Evolutionary conservation across 2,113 vertebrate species (phyloP), one percentile per base, ranked within the genome.

Genomic region (Lycocorax pyrrhopterus): DNA sequence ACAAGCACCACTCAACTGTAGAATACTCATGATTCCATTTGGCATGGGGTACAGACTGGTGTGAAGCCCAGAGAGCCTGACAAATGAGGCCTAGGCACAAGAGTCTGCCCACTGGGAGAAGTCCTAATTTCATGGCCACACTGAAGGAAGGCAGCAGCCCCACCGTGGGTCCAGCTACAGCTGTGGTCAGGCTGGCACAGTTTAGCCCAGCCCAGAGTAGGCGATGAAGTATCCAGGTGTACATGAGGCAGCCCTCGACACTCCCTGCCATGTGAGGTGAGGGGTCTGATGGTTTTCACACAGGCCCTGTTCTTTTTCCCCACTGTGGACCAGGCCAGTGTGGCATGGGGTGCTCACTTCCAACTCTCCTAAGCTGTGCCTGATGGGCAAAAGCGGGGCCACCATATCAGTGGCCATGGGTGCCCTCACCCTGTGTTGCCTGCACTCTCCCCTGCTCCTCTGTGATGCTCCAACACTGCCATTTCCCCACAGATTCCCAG

Each of bases 1-100:
- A 80, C 1, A 9, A 87, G 49, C n/a, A 20, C 16, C 0, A 0
- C 3, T 0, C 5, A 22, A 22, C 0, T 39, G 39, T 27, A 30
- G 26, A 83, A 22, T 1, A 6, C 4, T 2, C 1, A 0, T 0
- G 3, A 13, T 85, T 58, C 55, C 20, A 4, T 33, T 30, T 53
- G 58, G 18, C 35, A 15, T 1, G 8, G 59, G 52, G 7, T 8
- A 46, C 0, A 0, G 39, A 7, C 25, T 2, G 19, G 12, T 2
- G 3, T 1, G 10, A 67, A 81, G 37, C 46, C 59, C 13, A 1
- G 16, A 1, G n/a, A 16, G 68, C 51, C 52, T 26, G 26, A 33
- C 41, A 22, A 33, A 43, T 0, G 7, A 78, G 52, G 39, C 56
- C 41, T 17, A 32, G 35, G 27, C 56, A 44, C 0, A 0, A 33